These are phyloP conservation scores for Leucosticte australis DNA, from an alignment of 2,113 vertebrate species.

Conservation along the genomic window DNA sequence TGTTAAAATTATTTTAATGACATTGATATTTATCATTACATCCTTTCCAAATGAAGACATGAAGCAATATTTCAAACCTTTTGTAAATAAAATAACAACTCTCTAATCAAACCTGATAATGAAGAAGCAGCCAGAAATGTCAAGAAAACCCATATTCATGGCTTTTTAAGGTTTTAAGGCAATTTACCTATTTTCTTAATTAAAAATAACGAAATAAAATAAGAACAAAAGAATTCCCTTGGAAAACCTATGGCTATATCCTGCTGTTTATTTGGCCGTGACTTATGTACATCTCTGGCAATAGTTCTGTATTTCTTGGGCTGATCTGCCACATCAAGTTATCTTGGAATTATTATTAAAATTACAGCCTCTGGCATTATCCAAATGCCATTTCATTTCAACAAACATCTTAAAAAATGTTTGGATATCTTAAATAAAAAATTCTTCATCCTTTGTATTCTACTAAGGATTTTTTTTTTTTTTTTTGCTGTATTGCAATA, in stretches of 20 bases:
- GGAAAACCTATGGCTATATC: neutral
- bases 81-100: neutral
- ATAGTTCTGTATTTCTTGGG: neutral
- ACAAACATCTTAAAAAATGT: neutral
- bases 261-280: neutral
- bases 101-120: neutral
- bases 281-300: neutral
- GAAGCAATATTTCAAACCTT: neutral
- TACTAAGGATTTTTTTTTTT: neutral
- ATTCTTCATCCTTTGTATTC: neutral
- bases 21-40: neutral
- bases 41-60: neutral
- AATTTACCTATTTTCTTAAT: neutral
- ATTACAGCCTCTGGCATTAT: slow-evolving; percentile 40
- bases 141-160: neutral
- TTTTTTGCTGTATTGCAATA: neutral
- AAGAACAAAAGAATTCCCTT: neutral
- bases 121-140: neutral
- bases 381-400: slow-evolving; percentile 22
- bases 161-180: neutral
- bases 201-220: neutral
- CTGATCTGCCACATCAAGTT: slow-evolving; percentile 24
- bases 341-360: slow-evolving; percentile 45
- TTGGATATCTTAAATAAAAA: neutral
- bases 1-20: neutral